Percentiles rank a stretch among this genome's conserved stretches.
These are phyloP conservation scores for Epirrita christyi DNA, from an alignment of 2,888 invertebrate genomes.

Conservation along the genomic window DNA sequence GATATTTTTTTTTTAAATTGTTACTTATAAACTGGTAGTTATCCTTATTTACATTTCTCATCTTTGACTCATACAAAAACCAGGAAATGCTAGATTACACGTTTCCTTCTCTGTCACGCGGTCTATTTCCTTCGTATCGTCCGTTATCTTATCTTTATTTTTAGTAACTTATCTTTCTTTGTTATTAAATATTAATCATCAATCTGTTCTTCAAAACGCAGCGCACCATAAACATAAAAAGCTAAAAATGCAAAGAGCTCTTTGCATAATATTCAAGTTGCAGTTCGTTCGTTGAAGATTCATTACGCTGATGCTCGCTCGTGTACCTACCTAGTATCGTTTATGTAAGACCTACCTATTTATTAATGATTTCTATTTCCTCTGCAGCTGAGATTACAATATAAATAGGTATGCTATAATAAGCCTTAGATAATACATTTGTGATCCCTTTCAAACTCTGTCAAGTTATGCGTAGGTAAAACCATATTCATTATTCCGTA, in stretches of 20 bases:
- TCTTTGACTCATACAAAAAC: constrained; percentile 3
- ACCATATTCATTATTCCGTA: too few species aligned
- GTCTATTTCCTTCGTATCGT: constrained; percentile 11
- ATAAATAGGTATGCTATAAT: too few species aligned
- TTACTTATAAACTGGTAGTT: too few species aligned
- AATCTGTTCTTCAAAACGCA: constrained; percentile 19
- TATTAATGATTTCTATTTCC: too few species aligned
- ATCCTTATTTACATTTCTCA: constrained; percentile 15
- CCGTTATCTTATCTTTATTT: constrained; percentile 22
- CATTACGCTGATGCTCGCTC: not conserved
- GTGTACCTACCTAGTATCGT: not conserved
- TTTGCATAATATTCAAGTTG: not conserved
- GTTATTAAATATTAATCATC: constrained; percentile 15
- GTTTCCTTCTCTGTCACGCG: constrained; percentile 20
- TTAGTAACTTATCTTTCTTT: constrained; percentile 23
- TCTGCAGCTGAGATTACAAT: too few species aligned
- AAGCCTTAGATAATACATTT: too few species aligned
- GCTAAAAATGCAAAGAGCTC: constrained; percentile 2
- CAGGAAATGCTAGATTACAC: constrained; percentile 21
- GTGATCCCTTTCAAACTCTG: too few species aligned
- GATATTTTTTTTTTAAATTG: constrained; percentile 5
- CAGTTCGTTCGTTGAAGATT: not conserved
- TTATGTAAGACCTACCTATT: too few species aligned
- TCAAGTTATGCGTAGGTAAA: too few species aligned
- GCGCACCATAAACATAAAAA: constrained; percentile 4